phyloP scores from a whole-genome alignment of 2,797 vertebrate species.

The Leptoclinus maculatus region DNA sequence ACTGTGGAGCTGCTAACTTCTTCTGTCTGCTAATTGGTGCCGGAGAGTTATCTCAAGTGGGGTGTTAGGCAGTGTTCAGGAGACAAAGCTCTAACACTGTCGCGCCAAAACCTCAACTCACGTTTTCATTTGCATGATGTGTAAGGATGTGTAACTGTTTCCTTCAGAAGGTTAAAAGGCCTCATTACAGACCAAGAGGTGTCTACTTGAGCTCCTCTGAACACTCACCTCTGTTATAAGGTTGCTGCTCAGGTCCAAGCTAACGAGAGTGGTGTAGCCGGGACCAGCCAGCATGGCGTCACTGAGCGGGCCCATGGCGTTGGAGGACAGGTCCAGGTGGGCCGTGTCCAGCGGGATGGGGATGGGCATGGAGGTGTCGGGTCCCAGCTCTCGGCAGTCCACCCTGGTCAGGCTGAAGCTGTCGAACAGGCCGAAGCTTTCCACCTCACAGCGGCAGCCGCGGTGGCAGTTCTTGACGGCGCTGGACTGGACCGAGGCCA shows the following conservation, averaged over 20 bases:
- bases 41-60: not conserved
- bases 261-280: slow-evolving; percentile 94
- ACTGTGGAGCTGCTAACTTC: too few relatives aligned
- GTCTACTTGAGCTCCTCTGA: not conserved
- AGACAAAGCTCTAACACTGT: too few relatives aligned
- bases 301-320: slow-evolving; percentile 87
- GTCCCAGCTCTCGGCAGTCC: slow-evolving; percentile 90
- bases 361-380: slow-evolving; percentile 84
- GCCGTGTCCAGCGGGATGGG: slow-evolving; percentile 95
- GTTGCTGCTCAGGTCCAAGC: slow-evolving; percentile 94
- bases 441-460: slow-evolving; percentile 93
- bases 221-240: slow-evolving; percentile 85
- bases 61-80: too few relatives aligned
- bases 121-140: not conserved
- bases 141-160: not conserved
- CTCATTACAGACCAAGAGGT: not conserved
- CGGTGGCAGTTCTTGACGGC: slow-evolving; percentile 89
- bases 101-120: not conserved
- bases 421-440: slow-evolving; percentile 96
- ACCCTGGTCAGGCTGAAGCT: slow-evolving; percentile 98
- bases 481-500: slow-evolving; percentile 76
- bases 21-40: not conserved
- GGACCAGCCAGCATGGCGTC: slow-evolving; percentile 92
- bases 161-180: not conserved
- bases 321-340: slow-evolving; percentile 94